phyloP scores from a whole-genome alignment of 2,888 invertebrate species.

The Ectemnius continuus region DNA sequence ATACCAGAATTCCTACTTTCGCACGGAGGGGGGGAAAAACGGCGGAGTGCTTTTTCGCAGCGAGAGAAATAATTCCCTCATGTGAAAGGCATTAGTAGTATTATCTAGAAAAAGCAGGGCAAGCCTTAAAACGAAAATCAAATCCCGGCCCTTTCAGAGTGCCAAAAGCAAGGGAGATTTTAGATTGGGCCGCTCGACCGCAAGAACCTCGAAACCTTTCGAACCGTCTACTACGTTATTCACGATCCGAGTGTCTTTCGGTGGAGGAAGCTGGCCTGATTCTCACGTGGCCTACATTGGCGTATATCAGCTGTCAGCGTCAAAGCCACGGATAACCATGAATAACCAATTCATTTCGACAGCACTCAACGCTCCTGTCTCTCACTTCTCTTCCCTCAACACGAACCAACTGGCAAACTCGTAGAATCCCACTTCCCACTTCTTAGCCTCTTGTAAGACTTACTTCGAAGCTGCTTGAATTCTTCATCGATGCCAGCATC shows the following conservation, averaged over 20 bases:
- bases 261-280: slow-evolving; percentile 1
- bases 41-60: no score
- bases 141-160: neutral
- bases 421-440: slow-evolving; percentile 4
- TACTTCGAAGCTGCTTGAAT: neutral
- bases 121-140: neutral
- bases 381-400: neutral
- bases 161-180: neutral
- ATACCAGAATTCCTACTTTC: no score
- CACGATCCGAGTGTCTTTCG: slow-evolving; percentile 25
- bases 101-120: neutral
- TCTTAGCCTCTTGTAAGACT: neutral
- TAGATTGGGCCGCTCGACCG: neutral
- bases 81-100: no score
- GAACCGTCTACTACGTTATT: slow-evolving; percentile 35
- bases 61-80: no score
- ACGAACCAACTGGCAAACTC: neutral
- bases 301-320: slow-evolving; percentile 15
- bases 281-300: slow-evolving; percentile 2
- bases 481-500: neutral
- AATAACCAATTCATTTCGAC: slow-evolving; percentile 38
- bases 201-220: slow-evolving; percentile 37
- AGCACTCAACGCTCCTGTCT: slow-evolving; percentile 2
- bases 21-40: no score
- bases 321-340: slow-evolving; percentile 42